Base-by-base conservation (phyloP, 2,797 vertebrate species). In the Aeoliscus strigatus region DNA sequence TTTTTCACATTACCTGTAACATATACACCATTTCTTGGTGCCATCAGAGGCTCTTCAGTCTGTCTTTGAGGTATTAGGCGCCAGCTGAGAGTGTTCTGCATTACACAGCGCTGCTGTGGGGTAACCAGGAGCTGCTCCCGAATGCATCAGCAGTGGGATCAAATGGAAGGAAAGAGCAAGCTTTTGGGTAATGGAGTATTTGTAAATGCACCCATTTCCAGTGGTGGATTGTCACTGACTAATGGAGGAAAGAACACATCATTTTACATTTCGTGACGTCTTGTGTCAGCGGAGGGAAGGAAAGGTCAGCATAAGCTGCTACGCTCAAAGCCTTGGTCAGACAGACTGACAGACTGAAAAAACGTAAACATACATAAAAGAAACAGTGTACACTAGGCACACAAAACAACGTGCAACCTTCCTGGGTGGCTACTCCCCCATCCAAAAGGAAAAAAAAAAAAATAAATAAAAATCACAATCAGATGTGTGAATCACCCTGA, bases 61-160 rank as follows among this genome's bases (percentile, higher is more conserved):
- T 36, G 28, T 18, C 34, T 16, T 23, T 30, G 16, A 18, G 29
- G 23, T 13, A 45, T 7, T 13, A 33, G 39, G 29, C 57, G 47
- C 24, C 55, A 67, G 35, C 23, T 37, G 47, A 61, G 27, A 42
- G 48, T 48, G 27, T 43, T 70, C 32, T 53, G 30, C 25, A 66
- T 36, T 55, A 69, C 31, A 34, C 34, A 57, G 27, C 8, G 3
- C 10, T 27, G 27, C 21, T 25, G 25, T 32, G 57, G 50, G 57
- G 62, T 67, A 56, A 60, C 41, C 35, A 46, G 10, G 39, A 56
- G 34, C 47, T 34, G 24, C 51, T 52, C 14, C 43, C 48, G 15
- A 15, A 14, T 52, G 64, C 23, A 42, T 26, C 32, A 28, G 17
- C 23, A 41, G 21, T 11, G 10, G 33, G 50, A 45, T 60, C 46